A percentile compares a stretch with the other conserved stretches of the same genome.
Conservation (phyloP, 2,113 vertebrate species). For the Hypomesus transpacificus region DNA sequence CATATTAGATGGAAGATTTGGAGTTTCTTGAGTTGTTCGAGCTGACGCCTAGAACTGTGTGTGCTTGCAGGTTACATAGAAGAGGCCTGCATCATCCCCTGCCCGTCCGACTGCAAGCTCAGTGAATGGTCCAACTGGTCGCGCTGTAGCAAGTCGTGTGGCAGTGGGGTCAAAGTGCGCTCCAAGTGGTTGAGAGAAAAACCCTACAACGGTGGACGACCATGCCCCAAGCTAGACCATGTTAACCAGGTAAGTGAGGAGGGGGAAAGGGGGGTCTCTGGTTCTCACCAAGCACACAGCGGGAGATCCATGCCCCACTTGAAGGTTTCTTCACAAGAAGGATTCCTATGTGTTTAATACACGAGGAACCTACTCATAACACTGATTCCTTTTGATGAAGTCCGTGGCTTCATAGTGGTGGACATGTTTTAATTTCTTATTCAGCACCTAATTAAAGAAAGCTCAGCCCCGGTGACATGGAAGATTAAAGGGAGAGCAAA, state of each 20-base stretch:
- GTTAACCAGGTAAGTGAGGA: constrained; percentile 86
- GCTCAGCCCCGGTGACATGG: neutral
- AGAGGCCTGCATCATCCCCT: constrained; percentile 96
- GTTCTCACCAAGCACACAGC: neutral
- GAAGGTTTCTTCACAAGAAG: neutral
- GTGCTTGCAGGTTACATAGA: constrained; percentile 86
- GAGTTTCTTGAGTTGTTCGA: neutral
- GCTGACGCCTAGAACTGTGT: neutral
- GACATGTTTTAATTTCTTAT: neutral
- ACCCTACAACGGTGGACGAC: constrained; percentile 93
- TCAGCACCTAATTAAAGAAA: neutral
- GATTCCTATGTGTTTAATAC: neutral
- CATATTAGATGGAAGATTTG: neutral
- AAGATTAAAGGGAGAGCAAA: neutral
- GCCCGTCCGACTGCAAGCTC: constrained; percentile 96
- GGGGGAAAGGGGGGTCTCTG: too few species aligned
- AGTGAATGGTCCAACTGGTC: constrained; percentile 99
- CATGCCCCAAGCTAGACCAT: constrained; percentile 95
- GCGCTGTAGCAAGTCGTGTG: constrained; percentile 95
- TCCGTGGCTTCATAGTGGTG: neutral
- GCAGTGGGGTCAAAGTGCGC: constrained; percentile 94
- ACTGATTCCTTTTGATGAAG: neutral
- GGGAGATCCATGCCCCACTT: neutral
- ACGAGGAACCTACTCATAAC: neutral
- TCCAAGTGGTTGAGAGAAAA: constrained; percentile 99